phyloP scores from a whole-genome alignment of 2,797 vertebrate genomes.

The Prionace glauca region DNA sequence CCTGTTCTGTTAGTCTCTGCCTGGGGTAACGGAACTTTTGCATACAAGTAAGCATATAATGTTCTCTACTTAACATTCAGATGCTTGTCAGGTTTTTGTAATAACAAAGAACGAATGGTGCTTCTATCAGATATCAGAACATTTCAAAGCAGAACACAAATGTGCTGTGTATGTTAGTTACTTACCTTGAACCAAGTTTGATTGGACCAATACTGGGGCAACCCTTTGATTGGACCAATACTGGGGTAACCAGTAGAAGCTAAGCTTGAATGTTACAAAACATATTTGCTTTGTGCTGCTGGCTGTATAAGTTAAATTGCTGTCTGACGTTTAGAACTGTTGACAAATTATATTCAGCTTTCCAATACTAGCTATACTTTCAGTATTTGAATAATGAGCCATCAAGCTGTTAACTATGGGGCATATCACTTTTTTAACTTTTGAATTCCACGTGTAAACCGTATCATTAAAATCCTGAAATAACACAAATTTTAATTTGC shows the following conservation, averaged over 20 bases:
- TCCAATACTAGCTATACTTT: neutral
- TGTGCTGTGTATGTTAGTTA: neutral
- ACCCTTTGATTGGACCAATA: too few species aligned
- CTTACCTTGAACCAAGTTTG: neutral
- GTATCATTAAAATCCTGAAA: neutral
- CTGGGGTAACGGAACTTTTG: neutral
- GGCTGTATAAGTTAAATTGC: neutral
- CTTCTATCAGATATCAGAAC: neutral
- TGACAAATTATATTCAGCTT: neutral
- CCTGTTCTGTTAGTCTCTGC: neutral
- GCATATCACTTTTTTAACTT: neutral
- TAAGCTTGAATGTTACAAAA: neutral
- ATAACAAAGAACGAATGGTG: neutral
- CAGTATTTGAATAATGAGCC: neutral
- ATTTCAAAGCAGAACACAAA: neutral
- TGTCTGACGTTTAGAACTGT: neutral
- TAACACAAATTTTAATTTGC: neutral
- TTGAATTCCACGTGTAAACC: neutral
- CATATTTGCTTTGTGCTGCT: neutral
- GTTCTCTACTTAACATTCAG: neutral
- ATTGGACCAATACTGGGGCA: neutral
- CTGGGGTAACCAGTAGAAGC: neutral
- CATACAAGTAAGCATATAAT: neutral
- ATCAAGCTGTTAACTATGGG: neutral
- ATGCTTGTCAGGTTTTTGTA: neutral